Base-by-base conservation (phyloP, 1,140 invertebrate genomes). In the Choristoneura fumiferana region DNA sequence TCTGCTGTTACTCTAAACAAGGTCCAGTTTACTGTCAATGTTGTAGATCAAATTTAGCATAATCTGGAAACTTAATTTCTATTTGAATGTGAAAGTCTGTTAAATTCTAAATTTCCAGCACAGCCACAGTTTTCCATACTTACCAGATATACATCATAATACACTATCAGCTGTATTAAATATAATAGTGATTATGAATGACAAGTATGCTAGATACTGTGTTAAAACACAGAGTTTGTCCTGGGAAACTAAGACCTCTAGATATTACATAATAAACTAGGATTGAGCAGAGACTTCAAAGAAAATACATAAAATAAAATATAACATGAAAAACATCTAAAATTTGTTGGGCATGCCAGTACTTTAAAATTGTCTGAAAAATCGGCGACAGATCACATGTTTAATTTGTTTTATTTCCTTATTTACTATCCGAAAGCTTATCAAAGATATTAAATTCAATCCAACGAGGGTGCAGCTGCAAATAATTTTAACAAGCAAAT, bases 61-160 rank as follows among this genome's bases (percentile, higher is more conserved):
- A 2, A 29, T 29, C 6, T 29, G 22, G 22, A 29, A 49, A 3
- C 17, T 29, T 49, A 49, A 29, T 29, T 8, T 22, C 18, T 49
- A 22, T 22, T 49, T 49, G 43, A 49, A 29, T 29, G n/a, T 49
- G 43, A 49, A 49, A 49, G 17, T 49, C 22, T 29, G 22, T 33
- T 49, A 49, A 33, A 49, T 49, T 49, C 43, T 49, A 49, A 29
- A 69, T 55, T 57, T 67, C 64, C 62, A 55, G 67, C 76, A 79
- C 76, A 79, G 76, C 76, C 76, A 69, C 64, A 59, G 67, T 70
- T 67, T 76, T 71, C 65, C 64, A 63, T 70, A 67, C 63, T 73
- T 71, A 70, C 59, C 58, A 61, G 62, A 66, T 68, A 35, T n/a
- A 43, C 40, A 18, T n/a, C 22, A 29, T 29, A 2, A 29, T 49